A percentile compares a stretch with the other conserved stretches of the same genome.
These are phyloP conservation scores for Paelopatides confundens DNA, from an alignment of 53 echinoderm and acorn worm species.

Conservation along the genomic window DNA sequence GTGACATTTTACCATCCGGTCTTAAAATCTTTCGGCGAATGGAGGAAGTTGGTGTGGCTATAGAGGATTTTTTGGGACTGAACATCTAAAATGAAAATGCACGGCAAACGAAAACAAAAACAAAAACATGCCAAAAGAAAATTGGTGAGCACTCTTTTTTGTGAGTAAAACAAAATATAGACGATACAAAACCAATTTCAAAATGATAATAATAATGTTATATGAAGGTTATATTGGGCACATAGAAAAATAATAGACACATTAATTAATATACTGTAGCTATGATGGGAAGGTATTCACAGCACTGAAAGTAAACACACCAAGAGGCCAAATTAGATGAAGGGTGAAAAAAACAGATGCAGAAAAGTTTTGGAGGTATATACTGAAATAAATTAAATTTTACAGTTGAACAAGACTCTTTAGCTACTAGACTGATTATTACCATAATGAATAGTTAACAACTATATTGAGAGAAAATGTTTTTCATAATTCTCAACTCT, in stretches of 20 bases:
- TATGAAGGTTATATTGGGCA: not conserved
- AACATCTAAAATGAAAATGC: not conserved
- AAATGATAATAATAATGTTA: not conserved
- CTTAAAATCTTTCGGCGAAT: not conserved
- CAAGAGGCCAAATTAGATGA: not conserved
- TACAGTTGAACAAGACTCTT: no score
- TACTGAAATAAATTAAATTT: no score
- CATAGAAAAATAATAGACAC: not conserved
- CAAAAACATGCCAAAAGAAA: slow-evolving; percentile 45
- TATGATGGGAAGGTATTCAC: not conserved
- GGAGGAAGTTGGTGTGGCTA: slow-evolving; percentile 31
- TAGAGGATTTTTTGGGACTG: slow-evolving; percentile 27
- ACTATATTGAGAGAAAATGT: no score
- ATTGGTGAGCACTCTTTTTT: slow-evolving; percentile 1
- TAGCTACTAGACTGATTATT: no score
- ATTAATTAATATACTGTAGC: not conserved
- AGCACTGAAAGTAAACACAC: not conserved
- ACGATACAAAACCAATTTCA: not conserved
- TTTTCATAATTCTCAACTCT: not conserved
- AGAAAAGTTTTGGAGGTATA: not conserved
- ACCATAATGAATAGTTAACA: no score
- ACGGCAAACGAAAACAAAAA: slow-evolving; percentile 31
- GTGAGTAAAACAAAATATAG: not conserved
- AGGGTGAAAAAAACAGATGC: not conserved
- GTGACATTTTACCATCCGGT: slow-evolving; percentile 40